Percentiles rank a stretch among this genome's conserved stretches.
These are phyloP conservation scores for Clostera curtula DNA, from an alignment of 2,888 invertebrate species.

Conservation along the genomic window DNA sequence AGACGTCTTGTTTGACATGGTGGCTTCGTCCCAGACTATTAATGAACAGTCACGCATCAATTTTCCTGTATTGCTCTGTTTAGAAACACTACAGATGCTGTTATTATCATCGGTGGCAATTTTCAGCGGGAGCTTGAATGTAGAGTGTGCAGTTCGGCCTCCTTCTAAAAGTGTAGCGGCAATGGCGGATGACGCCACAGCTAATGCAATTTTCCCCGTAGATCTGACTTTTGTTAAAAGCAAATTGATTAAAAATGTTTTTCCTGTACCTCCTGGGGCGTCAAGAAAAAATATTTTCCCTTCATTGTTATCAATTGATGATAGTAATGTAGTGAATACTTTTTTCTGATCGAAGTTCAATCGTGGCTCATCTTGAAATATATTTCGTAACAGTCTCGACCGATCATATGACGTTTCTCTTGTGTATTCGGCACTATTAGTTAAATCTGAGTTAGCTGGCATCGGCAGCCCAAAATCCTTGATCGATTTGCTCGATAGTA, in stretches of 20 bases:
- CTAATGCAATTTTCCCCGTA: slow-evolving; percentile 27
- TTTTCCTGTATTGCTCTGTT: slow-evolving; percentile 24
- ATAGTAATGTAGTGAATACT: slow-evolving; percentile 11
- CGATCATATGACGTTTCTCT: slow-evolving; percentile 17
- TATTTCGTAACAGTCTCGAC: slow-evolving; percentile 17
- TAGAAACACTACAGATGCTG: slow-evolving; percentile 23
- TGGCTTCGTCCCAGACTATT: slow-evolving; percentile 23
- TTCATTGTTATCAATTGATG: slow-evolving; percentile 15
- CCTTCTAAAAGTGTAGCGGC: slow-evolving; percentile 36
- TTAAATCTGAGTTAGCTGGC: slow-evolving; percentile 24
- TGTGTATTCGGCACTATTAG: slow-evolving; percentile 21
- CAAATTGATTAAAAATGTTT: too few species aligned
- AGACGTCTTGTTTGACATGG: slow-evolving; percentile 23
- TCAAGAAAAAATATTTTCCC: slow-evolving; percentile 15
- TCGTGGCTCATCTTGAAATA: slow-evolving; percentile 21
- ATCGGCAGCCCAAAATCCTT: slow-evolving; percentile 21
- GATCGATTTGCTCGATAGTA: slow-evolving; percentile 19
- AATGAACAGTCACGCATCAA: slow-evolving; percentile 22
- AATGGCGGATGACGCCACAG: slow-evolving; percentile 26
- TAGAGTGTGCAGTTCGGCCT: slow-evolving; percentile 35
- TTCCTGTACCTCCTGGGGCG: too few species aligned
- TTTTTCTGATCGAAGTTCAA: slow-evolving; percentile 23
- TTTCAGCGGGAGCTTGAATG: slow-evolving; percentile 27
- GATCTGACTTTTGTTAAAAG: slow-evolving; percentile 15
- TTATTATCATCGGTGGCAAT: slow-evolving; percentile 18